Conservation (phyloP, 2,113 vertebrate species). For the Ovibos moschatus region DNA sequence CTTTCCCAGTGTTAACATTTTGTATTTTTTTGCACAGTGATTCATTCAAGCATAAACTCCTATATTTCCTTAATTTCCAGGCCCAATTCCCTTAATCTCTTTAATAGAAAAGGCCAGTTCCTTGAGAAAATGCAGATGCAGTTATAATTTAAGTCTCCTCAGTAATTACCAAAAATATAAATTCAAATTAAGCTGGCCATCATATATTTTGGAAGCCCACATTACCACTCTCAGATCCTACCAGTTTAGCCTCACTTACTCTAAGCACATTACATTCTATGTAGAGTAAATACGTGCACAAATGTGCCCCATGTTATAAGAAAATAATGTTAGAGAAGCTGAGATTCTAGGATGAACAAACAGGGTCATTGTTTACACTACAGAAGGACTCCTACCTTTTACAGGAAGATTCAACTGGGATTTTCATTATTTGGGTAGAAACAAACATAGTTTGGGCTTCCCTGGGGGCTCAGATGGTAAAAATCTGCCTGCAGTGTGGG, state of each 20-base stretch:
- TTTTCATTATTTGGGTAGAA: slow-evolving; percentile 13
- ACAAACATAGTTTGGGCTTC: background rate
- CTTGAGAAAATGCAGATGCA: slow-evolving; percentile 52
- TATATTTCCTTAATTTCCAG: slow-evolving; percentile 44
- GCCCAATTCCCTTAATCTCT: background rate
- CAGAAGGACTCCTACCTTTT: background rate
- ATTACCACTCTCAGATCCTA: background rate
- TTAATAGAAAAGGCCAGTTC: slow-evolving; percentile 37
- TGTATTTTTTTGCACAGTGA: background rate
- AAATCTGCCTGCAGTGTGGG: background rate
- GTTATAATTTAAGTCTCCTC: slow-evolving; percentile 43
- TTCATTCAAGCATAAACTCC: background rate
- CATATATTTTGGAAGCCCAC: slow-evolving; percentile 25
- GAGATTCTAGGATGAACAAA: background rate
- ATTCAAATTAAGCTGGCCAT: slow-evolving; percentile 48
- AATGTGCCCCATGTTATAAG: background rate
- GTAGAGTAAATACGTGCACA: background rate
- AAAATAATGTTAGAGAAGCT: background rate
- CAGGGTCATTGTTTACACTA: background rate
- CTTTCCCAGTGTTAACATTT: background rate
- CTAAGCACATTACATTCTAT: background rate
- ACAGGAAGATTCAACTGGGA: background rate
- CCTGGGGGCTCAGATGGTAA: background rate
- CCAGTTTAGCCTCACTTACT: background rate
- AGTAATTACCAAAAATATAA: slow-evolving; percentile 58